Evolutionary conservation across 92 coral and sea anemone genomes (phyloP).

Genomic region (Palythoa caribaeorum): DNA sequence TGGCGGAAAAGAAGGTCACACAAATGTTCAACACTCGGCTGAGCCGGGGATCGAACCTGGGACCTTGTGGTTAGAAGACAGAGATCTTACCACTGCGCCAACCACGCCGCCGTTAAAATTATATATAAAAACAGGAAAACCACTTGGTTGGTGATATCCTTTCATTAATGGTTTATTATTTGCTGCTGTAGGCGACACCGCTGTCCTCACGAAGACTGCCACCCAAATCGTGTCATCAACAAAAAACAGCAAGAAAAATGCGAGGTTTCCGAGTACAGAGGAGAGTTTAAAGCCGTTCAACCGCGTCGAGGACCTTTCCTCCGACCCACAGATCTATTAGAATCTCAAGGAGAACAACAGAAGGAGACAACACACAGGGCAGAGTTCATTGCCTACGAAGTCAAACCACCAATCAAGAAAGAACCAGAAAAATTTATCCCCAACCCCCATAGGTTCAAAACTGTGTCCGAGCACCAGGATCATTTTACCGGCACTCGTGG

Average conservation of each 20-base stretch:
- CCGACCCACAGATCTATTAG: slow-evolving; percentile 88
- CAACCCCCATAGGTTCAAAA: slow-evolving; percentile 87
- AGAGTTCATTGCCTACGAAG: slow-evolving; percentile 77
- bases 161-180: not conserved
- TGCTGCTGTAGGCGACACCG: slow-evolving; percentile 86
- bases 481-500: slow-evolving; percentile 81
- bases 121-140: not conserved
- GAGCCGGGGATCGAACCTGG: too few relatives aligned
- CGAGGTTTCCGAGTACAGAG: slow-evolving; percentile 86
- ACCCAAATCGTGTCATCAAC: slow-evolving; percentile 89
- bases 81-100: too few relatives aligned
- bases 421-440: slow-evolving; percentile 94
- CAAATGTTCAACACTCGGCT: too few relatives aligned
- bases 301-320: slow-evolving; percentile 92
- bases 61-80: too few relatives aligned
- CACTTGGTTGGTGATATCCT: not conserved
- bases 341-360: slow-evolving; percentile 70
- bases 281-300: slow-evolving; percentile 64
- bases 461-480: slow-evolving; percentile 90
- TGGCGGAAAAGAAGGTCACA: too few relatives aligned
- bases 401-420: slow-evolving; percentile 77
- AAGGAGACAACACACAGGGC: slow-evolving; percentile 83
- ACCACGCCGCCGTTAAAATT: too few relatives aligned
- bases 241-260: slow-evolving; percentile 81
- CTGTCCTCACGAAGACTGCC: slow-evolving; percentile 87